phyloP scores from a whole-genome alignment of 2,888 invertebrate genomes.

The Athalia cordata region DNA sequence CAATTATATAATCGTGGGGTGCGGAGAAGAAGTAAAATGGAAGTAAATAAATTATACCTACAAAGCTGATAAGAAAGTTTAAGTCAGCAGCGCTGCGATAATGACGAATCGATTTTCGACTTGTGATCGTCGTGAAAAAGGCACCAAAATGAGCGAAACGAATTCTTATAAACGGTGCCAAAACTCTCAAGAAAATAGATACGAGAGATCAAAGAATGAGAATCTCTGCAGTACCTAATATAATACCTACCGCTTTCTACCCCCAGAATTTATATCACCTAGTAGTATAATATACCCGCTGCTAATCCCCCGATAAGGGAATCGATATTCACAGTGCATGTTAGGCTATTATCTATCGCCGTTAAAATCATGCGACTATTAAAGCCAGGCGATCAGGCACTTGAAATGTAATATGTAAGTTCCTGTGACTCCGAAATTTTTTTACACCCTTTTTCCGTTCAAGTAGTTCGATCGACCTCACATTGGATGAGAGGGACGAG shows the following conservation, averaged over 20 bases:
- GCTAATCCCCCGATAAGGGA: conserved; percentile 39
- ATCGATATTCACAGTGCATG: conserved; percentile 37
- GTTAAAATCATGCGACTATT: conserved; percentile 34
- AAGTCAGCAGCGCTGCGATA: too few species aligned
- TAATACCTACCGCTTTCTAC: not conserved
- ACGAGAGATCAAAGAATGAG: not conserved
- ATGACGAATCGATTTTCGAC: not conserved
- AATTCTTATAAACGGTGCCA: not conserved
- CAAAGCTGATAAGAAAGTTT: too few species aligned
- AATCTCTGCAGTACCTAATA: conserved; percentile 1
- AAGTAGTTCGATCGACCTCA: conserved; percentile 12
- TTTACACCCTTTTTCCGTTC: not conserved
- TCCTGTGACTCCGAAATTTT: not conserved
- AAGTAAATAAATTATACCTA: too few species aligned
- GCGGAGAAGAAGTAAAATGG: not conserved
- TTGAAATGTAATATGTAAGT: conserved; percentile 28
- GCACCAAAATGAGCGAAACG: too few species aligned
- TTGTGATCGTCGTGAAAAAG: not conserved
- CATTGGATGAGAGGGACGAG: not conserved
- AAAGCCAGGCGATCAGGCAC: conserved; percentile 28
- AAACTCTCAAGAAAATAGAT: not conserved
- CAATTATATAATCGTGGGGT: not conserved
- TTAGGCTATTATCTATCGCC: conserved; percentile 32
- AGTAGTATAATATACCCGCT: conserved; percentile 34
- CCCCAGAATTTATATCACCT: conserved; percentile 21